Base-by-base conservation (phyloP, 2,113 vertebrate genomes). In the Elgaria multicarinata region DNA sequence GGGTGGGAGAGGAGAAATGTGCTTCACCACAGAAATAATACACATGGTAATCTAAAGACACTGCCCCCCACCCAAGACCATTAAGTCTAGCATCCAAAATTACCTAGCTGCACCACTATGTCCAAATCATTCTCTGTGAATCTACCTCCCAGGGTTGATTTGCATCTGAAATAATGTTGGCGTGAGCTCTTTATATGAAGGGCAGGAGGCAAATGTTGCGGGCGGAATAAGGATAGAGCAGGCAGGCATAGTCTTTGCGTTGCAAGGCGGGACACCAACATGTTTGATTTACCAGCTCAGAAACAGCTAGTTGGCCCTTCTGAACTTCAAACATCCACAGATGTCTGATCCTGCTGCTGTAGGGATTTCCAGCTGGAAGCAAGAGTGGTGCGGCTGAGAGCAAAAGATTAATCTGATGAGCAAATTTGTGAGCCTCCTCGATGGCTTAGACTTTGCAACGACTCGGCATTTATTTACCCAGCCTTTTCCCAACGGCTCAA, bases 281-380 rank as follows among this genome's bases (percentile, higher is more conserved):
- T 50, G 66, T 71, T 46, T 69, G 82, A 33, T 84, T 69, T 71
- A 50, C 39, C 36, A 66, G 36, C 26, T 42, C 26, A 14, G 58
- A 36, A 31, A 44, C 10, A 83, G 62, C 24, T 83, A 18, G 4
- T 66, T 66, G 39, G 24, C 36, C 81, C 58, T 83, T 22, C 82
- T 85, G 66, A 85, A 85, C 83, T 72, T n/a, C 83, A 85, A 85
- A 85, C 26, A 50, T 46, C 22, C 42, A 9, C 67, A n/a, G 42
- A 46, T 85, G 72, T 50, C 72, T 85, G 44, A 14, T 85, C 67
- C 67, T n/a, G 67, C 33, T 71, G 67, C 83, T 53, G 10, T n/a
- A 7, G 82, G 42, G 66, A 71, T 46, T 69, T 28, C 81, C 82
- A 50, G 82, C 28, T n/a, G 42, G 42, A 84, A 69, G 66, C n/a